Conservation (phyloP, 1,140 invertebrate species). For the Globodera rostochiensis region DNA sequence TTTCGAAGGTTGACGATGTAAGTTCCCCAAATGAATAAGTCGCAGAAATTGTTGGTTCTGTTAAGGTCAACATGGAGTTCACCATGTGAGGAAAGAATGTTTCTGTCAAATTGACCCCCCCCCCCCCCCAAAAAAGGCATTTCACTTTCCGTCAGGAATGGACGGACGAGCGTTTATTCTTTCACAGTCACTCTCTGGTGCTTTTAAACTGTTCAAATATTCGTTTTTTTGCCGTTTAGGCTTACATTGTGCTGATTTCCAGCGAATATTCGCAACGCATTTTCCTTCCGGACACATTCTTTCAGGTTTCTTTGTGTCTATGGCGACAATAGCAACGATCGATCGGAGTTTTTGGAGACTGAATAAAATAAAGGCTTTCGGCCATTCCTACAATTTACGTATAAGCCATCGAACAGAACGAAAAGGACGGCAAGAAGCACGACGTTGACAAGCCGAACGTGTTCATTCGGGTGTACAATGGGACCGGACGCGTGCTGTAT, state of each 20-base stretch:
- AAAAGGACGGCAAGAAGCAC: slow-evolving; percentile 94
- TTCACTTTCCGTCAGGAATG: slow-evolving; percentile 93
- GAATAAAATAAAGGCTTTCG: too few relatives aligned
- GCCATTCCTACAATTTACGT: too few relatives aligned
- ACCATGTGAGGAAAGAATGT: slow-evolving; percentile 15
- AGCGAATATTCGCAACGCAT: slow-evolving; percentile 44
- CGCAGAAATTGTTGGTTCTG: slow-evolving; percentile 77
- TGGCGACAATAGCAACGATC: background rate
- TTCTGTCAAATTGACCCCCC: background rate
- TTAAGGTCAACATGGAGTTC: slow-evolving; percentile 87
- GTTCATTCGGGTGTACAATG: slow-evolving; percentile 90
- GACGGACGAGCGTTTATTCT: slow-evolving; percentile 86
- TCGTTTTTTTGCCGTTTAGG: background rate
- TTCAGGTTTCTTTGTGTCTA: slow-evolving; percentile 43
- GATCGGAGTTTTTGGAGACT: slow-evolving; percentile 73
- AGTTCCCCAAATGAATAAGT: slow-evolving; percentile 32
- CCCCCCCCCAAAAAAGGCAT: slow-evolving; percentile 69
- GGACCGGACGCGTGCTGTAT: slow-evolving; percentile 85
- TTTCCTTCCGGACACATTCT: slow-evolving; percentile 62
- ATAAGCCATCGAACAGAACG: slow-evolving; percentile 75
- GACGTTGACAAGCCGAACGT: slow-evolving; percentile 76
- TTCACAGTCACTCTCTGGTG: slow-evolving; percentile 66
- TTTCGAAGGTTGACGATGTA: slow-evolving; percentile 63
- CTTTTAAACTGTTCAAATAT: background rate
- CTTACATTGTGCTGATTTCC: slow-evolving; percentile 51